These are phyloP conservation scores for Atherinomorus stipes DNA, from an alignment of 2,113 vertebrate genomes.

Conservation along the genomic window DNA sequence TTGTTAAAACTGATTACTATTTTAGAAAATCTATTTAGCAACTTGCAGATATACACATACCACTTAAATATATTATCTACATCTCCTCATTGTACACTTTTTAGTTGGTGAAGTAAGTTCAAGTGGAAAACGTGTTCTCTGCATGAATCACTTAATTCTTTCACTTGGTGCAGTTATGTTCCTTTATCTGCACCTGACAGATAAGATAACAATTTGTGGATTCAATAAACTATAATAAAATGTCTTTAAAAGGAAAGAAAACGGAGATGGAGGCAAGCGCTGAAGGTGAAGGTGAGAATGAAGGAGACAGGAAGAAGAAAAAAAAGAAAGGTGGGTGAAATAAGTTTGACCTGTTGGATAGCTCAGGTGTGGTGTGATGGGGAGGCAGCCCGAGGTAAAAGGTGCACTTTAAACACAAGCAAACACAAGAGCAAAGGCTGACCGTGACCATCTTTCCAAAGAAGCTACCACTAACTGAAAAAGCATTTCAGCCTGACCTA, in stretches of 20 bases:
- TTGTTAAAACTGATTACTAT: too few species aligned
- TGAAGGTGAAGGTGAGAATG: neutral
- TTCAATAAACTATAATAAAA: neutral
- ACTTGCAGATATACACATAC: too few species aligned
- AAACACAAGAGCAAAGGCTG: conserved; percentile 68
- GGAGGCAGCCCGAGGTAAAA: conserved; percentile 76
- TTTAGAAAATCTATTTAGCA: too few species aligned
- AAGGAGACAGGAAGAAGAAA: too few species aligned
- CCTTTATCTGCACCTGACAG: neutral
- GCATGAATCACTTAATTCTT: neutral
- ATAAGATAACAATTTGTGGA: neutral
- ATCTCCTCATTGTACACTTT: too few species aligned
- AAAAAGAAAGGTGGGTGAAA: neutral
- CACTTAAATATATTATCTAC: too few species aligned
- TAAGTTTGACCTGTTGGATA: neutral
- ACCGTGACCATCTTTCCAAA: conserved; percentile 56
- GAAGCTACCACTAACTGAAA: conserved; percentile 10
- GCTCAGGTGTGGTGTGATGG: conserved; percentile 53
- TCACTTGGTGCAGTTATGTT: neutral
- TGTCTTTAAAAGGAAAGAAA: neutral
- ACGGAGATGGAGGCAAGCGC: neutral
- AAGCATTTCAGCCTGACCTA: conserved; percentile 43
- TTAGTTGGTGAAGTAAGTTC: too few species aligned
- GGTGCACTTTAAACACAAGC: conserved; percentile 57
- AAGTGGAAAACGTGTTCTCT: neutral